Percentiles rank a stretch among this genome's conserved stretches.
These are phyloP conservation scores for Pachypanchax playfairii DNA, from an alignment of 2,113 vertebrate species.

Conservation along the genomic window DNA sequence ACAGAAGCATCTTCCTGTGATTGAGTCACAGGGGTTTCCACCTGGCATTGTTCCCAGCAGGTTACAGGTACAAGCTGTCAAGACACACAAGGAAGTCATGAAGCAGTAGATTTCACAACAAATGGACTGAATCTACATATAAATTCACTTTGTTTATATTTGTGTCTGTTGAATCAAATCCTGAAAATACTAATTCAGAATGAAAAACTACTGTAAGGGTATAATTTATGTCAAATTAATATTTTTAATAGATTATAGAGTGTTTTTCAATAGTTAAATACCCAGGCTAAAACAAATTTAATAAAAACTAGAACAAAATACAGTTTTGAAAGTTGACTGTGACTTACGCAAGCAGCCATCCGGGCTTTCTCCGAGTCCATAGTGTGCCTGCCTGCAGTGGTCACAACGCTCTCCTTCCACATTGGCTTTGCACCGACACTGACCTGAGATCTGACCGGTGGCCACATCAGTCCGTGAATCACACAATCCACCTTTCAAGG, in stretches of 20 bases:
- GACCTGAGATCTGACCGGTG: slow-evolving; percentile 88
- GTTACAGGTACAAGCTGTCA: slow-evolving; percentile 90
- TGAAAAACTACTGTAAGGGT: no score
- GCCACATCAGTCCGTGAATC: slow-evolving; percentile 88
- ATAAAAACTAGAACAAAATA: not conserved
- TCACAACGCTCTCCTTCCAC: slow-evolving; percentile 94
- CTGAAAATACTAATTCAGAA: no score
- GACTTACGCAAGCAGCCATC: slow-evolving; percentile 89
- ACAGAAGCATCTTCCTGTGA: slow-evolving; percentile 91
- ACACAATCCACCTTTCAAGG: slow-evolving; percentile 88
- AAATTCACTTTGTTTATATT: not conserved
- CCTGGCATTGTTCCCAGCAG: slow-evolving; percentile 88
- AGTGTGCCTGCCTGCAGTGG: slow-evolving; percentile 90
- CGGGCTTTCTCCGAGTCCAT: slow-evolving; percentile 86
- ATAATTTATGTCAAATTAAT: no score
- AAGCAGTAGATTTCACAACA: no score
- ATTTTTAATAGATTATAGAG: no score
- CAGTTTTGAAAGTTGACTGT: not conserved
- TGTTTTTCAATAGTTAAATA: no score
- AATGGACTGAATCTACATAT: no score
- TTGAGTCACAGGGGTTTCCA: slow-evolving; percentile 85
- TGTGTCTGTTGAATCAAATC: not conserved
- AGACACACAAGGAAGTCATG: no score
- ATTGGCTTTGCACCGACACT: slow-evolving; percentile 91
- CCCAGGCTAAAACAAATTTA: no score